Evolutionary conservation across 2,113 vertebrate species (phyloP), one percentile per base, ranked within the genome.

Genomic region (Anser cygnoides): DNA sequence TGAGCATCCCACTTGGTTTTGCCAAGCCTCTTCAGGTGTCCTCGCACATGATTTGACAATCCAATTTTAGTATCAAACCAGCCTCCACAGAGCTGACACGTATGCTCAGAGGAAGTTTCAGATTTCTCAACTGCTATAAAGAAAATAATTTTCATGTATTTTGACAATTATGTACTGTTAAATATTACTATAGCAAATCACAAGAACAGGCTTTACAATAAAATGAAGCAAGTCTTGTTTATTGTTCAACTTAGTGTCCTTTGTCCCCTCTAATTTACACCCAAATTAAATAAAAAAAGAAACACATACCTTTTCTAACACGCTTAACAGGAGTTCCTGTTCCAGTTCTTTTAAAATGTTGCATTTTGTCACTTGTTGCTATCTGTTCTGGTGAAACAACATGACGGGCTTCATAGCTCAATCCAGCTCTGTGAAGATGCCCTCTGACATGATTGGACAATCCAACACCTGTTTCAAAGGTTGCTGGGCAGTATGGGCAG

Each of bases 61-160:
- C 99, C 99, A 84, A 99, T 99, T 98, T 99, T 99, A 70, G 98
- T 99, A 97, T 99, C 98, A 68, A 99, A 99, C 98, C 99, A 99
- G 92, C 98, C 98, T 93, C 98, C 98, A 94, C 99, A 99, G 88
- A 99, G 97, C 63, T 99, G 98, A 96, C 99, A 99, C 2, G 98
- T 98, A 93, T 99, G 98, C 96, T 99, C 98, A 84, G 98, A 98
- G 93, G 98, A 97, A 87, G 97, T 98, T 97, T 99, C 98, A 80
- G 99, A 98, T 92, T 99, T 99, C 81, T 99, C 98, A 97, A 98
- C 98, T 65, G 98, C 97, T 98, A 98, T 84, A 98, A 97, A 97
- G 87, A 97, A 97, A 89, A 80, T 21, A 97, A 96, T 95, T 91
- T 92, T 52, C 55, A 91, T 29, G 86, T 6, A 71, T 89, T 94